Base-by-base conservation (phyloP, 2,888 invertebrate genomes). In the Pristionchus mayeri region DNA sequence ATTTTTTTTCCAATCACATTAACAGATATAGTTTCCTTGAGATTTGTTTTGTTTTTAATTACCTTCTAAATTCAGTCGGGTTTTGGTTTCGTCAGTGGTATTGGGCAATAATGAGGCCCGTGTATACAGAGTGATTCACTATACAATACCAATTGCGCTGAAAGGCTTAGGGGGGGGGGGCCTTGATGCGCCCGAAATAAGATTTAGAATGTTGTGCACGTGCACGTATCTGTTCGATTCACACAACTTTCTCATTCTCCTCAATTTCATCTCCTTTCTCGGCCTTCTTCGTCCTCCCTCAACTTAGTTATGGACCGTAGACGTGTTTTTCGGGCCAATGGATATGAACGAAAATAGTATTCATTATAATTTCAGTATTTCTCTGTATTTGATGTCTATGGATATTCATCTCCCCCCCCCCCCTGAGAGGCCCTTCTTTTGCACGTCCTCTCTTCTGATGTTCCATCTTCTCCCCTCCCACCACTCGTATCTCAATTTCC, bases 401-500 rank as follows among this genome's bases (percentile, higher is more conserved):
- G 27, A 16, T 24, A 30, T 4, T 27, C 24, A 3, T 24, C 16
- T 24, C 60, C 60, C 16, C 24, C 30, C n/a, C n/a, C n/a, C n/a
- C n/a, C n/a, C n/a, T n/a, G n/a, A 44, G 7, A 44, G 7, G 6
- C 44, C 44, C 44, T 44, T 44, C 44, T 44, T 44, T 44, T 44
- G 6, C 44, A 6, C 44, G 44, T 44, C 6, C 7, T 44, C 44
- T 6, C 6, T 9, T 7, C 27, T 27, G 60, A 60, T 60, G 60
- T 60, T 60, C 60, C 60, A 60, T 60, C 60, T 30, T 13, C 54
- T 13, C 7, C 11, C 24, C 21, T 6, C 24, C 21, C 3, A 16
- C 67, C 67, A 67, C 67, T 67, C n/a, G 67, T 67, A 40, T 34
- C 37, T 67, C 67, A 37, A 67, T 67, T 67, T 67, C 67, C 67